Evolutionary conservation across 2,113 vertebrate species (phyloP).

Genomic region (Gasterosteus aculeatus): DNA sequence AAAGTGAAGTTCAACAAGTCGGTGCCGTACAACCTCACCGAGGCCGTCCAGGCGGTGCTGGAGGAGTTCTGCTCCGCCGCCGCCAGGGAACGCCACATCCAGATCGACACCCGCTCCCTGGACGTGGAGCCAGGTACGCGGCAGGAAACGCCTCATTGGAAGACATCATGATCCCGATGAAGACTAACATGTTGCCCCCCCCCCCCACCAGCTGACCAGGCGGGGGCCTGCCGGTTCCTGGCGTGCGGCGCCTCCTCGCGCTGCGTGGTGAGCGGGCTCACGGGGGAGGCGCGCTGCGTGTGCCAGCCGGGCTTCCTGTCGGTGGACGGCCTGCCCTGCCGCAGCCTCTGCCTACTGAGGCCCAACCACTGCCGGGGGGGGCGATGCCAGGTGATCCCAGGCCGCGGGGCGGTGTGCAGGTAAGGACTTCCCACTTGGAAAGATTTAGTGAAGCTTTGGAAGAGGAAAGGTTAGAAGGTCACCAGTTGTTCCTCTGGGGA

Average conservation of each 20-base stretch:
- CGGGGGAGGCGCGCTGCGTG: constrained; percentile 82
- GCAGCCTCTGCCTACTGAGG: constrained; percentile 79
- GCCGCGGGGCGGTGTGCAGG: constrained; percentile 88
- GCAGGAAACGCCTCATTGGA: too few relatives aligned
- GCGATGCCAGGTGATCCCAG: constrained; percentile 81
- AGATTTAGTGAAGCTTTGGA: too few relatives aligned
- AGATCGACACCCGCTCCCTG: constrained; percentile 91
- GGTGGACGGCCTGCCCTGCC: constrained; percentile 80
- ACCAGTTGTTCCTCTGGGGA: too few relatives aligned
- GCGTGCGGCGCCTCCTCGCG: constrained; percentile 85
- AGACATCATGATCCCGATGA: background rate
- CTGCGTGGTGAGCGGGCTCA: constrained; percentile 81
- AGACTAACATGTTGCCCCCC: constrained; percentile 37
- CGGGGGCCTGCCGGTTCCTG: constrained; percentile 90
- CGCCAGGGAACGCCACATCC: constrained; percentile 80
- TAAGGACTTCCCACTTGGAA: constrained; percentile 48
- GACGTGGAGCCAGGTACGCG: constrained; percentile 76
- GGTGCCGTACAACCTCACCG: constrained; percentile 90
- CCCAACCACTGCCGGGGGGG: constrained; percentile 79
- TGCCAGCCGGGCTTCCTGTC: constrained; percentile 82
- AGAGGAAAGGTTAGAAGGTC: too few relatives aligned
- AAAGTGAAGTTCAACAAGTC: constrained; percentile 85
- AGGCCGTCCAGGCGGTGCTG: constrained; percentile 87
- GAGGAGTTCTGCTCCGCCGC: constrained; percentile 87
- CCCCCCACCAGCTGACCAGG: constrained; percentile 85